Percentiles rank a stretch among this genome's conserved stretches.
Conservation (phyloP, 2,888 invertebrate genomes). For the Venustoraphidia nigricollis region DNA sequence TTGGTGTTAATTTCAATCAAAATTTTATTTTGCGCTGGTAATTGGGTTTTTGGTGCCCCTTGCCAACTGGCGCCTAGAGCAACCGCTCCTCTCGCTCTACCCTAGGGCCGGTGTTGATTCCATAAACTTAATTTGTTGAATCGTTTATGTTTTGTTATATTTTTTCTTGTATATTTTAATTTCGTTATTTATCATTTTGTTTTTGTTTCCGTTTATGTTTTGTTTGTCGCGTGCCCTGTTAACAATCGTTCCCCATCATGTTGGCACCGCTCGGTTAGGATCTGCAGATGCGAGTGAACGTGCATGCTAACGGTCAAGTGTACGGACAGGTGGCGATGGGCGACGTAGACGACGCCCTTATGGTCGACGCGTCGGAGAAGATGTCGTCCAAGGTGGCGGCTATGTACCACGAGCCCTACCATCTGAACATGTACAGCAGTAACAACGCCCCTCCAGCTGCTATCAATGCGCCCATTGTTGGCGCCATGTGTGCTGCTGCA, state of each 20-base stretch:
- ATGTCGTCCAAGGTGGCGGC: conserved; percentile 13
- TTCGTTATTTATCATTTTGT: neutral
- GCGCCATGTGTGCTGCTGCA: neutral
- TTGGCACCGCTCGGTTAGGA: conserved; percentile 10
- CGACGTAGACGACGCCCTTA: conserved; percentile 20
- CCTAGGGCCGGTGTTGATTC: too few relatives aligned
- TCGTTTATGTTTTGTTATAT: neutral
- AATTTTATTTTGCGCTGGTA: too few relatives aligned
- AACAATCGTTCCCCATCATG: too few relatives aligned
- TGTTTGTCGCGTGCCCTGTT: neutral
- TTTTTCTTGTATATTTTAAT: neutral
- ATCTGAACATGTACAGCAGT: conserved; percentile 17
- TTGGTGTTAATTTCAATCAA: too few relatives aligned
- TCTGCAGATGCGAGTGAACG: conserved; percentile 17
- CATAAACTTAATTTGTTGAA: too few relatives aligned
- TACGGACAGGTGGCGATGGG: conserved; percentile 20
- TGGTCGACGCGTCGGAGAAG: conserved; percentile 9
- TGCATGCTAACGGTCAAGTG: conserved; percentile 18
- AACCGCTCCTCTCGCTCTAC: too few relatives aligned
- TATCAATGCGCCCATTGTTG: too few relatives aligned
- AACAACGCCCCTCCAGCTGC: neutral
- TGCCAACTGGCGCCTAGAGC: too few relatives aligned
- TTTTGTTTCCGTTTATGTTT: conserved; percentile 1
- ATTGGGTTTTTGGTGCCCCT: too few relatives aligned
- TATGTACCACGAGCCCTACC: conserved; percentile 24